phyloP scores from a whole-genome alignment of 2,797 vertebrate species.

The Typhlichthys subterraneus region DNA sequence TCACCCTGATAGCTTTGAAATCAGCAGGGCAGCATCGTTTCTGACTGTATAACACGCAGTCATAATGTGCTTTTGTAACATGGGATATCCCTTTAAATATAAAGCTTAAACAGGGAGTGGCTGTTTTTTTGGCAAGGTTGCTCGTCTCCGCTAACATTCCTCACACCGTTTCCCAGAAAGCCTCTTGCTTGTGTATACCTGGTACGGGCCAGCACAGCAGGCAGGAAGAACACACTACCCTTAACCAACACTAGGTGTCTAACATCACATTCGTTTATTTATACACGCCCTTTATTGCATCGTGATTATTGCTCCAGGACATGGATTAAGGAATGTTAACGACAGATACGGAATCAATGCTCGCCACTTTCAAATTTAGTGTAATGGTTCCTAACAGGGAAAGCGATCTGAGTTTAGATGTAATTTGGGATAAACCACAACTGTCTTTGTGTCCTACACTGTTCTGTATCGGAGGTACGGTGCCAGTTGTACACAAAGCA shows the following conservation, averaged over 20 bases:
- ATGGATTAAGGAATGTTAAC: background rate
- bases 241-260: conserved; percentile 8
- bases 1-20: background rate
- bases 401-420: no score
- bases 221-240: background rate
- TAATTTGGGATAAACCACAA: no score
- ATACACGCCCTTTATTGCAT: background rate
- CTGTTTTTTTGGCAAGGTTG: conserved; percentile 34
- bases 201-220: conserved; percentile 24
- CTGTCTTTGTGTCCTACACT: no score
- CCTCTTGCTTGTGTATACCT: conserved; percentile 45
- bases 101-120: conserved; percentile 43
- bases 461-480: background rate
- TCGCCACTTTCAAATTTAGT: background rate
- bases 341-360: conserved; percentile 2
- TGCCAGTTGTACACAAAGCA: background rate
- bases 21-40: conserved; percentile 11
- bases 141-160: conserved; percentile 53
- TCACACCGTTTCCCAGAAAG: conserved; percentile 50
- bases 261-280: background rate
- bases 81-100: conserved; percentile 46
- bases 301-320: background rate
- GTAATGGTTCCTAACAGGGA: background rate
- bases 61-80: background rate
- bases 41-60: background rate